phyloP scores from a whole-genome alignment of 37 sponge, comb jelly and placozoan species.

The Chondrilla cf. caribensis region DNA sequence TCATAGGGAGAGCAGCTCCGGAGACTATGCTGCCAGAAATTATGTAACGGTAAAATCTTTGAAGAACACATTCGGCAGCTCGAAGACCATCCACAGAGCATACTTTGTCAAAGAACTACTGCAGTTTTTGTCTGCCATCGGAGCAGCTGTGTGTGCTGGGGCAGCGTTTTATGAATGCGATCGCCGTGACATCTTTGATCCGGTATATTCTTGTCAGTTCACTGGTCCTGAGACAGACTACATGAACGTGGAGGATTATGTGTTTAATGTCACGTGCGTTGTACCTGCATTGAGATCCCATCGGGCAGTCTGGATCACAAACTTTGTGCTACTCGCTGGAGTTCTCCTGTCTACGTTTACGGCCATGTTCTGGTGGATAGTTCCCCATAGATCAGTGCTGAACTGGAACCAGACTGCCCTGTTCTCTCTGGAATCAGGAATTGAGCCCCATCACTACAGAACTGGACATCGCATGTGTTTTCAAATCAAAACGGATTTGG shows the following conservation, averaged over 20 bases:
- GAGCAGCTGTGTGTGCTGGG: not conserved
- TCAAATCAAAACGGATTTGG: not conserved
- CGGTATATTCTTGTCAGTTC: not conserved
- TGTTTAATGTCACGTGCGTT: not conserved
- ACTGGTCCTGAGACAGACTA: too few species aligned
- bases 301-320: constrained; percentile 8
- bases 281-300: not conserved
- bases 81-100: not conserved
- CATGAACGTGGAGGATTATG: too few species aligned
- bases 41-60: not conserved
- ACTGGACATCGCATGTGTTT: not conserved
- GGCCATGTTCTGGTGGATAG: not conserved
- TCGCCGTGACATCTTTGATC: not conserved
- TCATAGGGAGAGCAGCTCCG: not conserved
- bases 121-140: not conserved
- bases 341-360: not conserved
- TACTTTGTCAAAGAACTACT: not conserved
- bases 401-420: not conserved
- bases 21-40: not conserved
- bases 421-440: not conserved
- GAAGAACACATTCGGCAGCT: not conserved
- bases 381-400: not conserved
- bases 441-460: not conserved
- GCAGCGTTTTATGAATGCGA: too few species aligned
- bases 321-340: not conserved